phyloP scores from a whole-genome alignment of 2,888 invertebrate species.

The Euproctis similis region DNA sequence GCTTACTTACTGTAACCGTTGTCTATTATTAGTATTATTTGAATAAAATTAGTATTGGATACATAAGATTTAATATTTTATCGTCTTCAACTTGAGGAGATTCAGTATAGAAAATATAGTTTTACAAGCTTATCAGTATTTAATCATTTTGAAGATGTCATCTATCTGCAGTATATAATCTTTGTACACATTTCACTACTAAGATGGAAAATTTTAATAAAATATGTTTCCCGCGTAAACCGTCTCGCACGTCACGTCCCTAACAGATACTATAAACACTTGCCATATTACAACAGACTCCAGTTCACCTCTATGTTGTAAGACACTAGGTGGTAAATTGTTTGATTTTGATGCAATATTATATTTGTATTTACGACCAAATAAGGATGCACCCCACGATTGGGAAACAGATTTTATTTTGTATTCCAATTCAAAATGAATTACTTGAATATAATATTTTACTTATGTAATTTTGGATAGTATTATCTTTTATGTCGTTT shows the following conservation, averaged over 20 bases:
- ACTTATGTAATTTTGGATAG: conserved; percentile 21
- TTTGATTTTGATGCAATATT: neutral
- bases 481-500: conserved; percentile 5
- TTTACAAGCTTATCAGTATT: too few species aligned
- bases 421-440: conserved; percentile 33
- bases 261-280: conserved; percentile 47
- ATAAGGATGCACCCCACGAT: conserved; percentile 54
- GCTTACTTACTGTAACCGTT: too few species aligned
- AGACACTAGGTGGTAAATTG: conserved; percentile 7
- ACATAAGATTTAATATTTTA: too few species aligned
- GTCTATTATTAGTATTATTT: too few species aligned
- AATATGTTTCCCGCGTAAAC: conserved; percentile 57
- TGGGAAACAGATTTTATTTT: conserved; percentile 39
- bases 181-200: conserved; percentile 35
- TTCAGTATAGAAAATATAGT: too few species aligned
- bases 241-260: conserved; percentile 45
- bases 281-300: conserved; percentile 18
- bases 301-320: conserved; percentile 12
- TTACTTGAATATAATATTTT: conserved; percentile 35
- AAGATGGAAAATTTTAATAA: conserved; percentile 64
- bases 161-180: conserved; percentile 22
- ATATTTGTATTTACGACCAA: conserved; percentile 18
- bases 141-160: neutral
- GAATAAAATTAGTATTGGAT: too few species aligned
- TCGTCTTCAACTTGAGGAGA: too few species aligned